Conservation (phyloP, 92 coral and sea anemone genomes). For the Epizoanthus stellaris region DNA sequence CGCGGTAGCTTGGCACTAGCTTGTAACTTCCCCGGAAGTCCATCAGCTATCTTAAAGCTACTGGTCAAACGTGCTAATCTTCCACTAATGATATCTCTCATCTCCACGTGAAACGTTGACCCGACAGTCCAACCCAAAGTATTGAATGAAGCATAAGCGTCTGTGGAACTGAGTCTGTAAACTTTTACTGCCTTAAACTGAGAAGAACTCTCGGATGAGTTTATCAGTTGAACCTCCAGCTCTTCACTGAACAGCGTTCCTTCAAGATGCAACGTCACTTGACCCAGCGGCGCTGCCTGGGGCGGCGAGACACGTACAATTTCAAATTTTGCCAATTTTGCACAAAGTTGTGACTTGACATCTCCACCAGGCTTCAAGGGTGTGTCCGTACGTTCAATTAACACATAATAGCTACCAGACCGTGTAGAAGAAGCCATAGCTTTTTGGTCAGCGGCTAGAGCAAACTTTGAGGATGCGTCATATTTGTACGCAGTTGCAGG, state of each 20-base stretch:
- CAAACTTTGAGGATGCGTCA: conserved; percentile 64
- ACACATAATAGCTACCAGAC: conserved; percentile 61
- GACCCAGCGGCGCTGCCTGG: conserved; percentile 69
- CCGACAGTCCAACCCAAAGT: conserved; percentile 49
- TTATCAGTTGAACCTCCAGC: conserved; percentile 55
- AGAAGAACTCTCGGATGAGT: conserved; percentile 33
- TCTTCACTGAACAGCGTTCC: conserved; percentile 77
- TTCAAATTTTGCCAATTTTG: conserved; percentile 78
- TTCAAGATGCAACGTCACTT: conserved; percentile 71
- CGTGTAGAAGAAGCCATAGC: conserved; percentile 62
- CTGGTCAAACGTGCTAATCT: conserved; percentile 37
- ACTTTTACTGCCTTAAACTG: conserved; percentile 52
- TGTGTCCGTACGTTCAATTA: conserved; percentile 59
- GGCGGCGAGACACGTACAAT: conserved; percentile 66
- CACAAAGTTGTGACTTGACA: conserved; percentile 56
- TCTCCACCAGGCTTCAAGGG: conserved; percentile 6
- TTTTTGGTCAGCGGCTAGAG: conserved; percentile 73
- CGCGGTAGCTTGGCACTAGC: conserved; percentile 56
- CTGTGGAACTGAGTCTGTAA: conserved; percentile 76
- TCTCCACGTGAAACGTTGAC: conserved; percentile 48
- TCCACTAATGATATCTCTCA: conserved; percentile 44
- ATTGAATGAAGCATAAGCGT: conserved; percentile 70
- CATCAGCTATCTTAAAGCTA: conserved; percentile 47
- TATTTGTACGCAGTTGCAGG: conserved; percentile 77
- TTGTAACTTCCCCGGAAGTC: conserved; percentile 72